These are phyloP conservation scores for Tenthredo distinguenda DNA, from an alignment of 2,888 invertebrate genomes.

Conservation along the genomic window DNA sequence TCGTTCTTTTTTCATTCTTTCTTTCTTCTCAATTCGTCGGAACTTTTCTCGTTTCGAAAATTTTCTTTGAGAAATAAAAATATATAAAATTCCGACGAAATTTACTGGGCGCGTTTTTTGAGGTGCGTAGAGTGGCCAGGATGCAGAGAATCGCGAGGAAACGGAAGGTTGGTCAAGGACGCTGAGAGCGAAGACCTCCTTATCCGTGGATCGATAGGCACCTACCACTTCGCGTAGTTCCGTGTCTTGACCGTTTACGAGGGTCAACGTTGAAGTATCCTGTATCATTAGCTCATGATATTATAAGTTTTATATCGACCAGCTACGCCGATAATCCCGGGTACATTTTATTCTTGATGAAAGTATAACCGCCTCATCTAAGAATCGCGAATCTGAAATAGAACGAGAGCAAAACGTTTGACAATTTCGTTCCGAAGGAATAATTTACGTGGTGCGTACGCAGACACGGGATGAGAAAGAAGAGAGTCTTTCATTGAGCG, in stretches of 20 bases:
- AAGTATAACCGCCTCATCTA: not conserved
- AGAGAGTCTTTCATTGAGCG: not conserved
- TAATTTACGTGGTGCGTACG: not conserved
- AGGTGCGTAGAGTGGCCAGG: not conserved
- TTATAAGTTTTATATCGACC: not conserved
- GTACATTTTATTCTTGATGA: not conserved
- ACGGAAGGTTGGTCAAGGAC: constrained; percentile 39
- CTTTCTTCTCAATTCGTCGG: not conserved
- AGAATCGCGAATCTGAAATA: not conserved
- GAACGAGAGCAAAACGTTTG: not conserved
- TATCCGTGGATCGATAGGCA: constrained; percentile 41
- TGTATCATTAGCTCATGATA: constrained; percentile 13
- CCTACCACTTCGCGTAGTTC: constrained; percentile 18
- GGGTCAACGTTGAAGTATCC: constrained; percentile 20
- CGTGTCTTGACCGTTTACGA: constrained; percentile 31
- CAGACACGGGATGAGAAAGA: too few species aligned
- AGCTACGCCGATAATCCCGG: not conserved
- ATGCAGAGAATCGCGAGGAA: constrained; percentile 14
- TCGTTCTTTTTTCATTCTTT: not conserved
- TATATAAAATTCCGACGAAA: too few species aligned
- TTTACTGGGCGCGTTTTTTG: not conserved
- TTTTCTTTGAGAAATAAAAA: not conserved
- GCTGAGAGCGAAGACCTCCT: constrained; percentile 45
- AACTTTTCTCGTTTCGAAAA: not conserved
- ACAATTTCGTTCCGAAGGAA: not conserved